Conservation (phyloP, 2,113 vertebrate genomes). For the Tylochromis polylepis region DNA sequence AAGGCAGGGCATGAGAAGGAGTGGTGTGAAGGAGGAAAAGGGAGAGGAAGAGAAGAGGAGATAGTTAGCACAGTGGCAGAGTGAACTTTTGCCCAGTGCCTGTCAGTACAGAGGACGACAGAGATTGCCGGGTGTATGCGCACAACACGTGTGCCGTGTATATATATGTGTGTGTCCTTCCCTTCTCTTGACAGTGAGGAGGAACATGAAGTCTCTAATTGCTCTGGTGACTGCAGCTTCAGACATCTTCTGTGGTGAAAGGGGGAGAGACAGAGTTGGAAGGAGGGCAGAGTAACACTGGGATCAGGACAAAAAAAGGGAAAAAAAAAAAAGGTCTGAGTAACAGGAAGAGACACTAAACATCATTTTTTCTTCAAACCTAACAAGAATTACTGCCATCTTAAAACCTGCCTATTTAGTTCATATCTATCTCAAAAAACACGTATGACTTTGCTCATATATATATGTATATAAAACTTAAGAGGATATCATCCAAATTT, state of each 20-base stretch:
- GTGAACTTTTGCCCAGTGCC: slow-evolving; percentile 64
- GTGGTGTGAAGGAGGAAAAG: background rate
- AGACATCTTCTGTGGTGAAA: slow-evolving; percentile 42
- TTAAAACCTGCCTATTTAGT: background rate
- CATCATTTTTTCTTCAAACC: background rate
- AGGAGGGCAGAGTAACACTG: background rate
- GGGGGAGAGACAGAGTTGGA: slow-evolving; percentile 11
- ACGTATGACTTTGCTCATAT: too few species aligned
- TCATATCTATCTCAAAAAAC: background rate
- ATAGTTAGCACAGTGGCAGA: slow-evolving; percentile 50
- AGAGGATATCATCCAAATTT: too few species aligned
- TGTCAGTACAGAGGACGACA: slow-evolving; percentile 38
- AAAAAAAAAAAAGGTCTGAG: background rate
- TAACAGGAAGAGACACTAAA: background rate
- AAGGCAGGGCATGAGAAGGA: slow-evolving; percentile 22
- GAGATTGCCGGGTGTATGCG: slow-evolving; percentile 4
- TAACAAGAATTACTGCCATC: background rate
- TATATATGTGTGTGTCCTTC: slow-evolving; percentile 12
- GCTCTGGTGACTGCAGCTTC: slow-evolving; percentile 57
- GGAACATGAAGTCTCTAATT: slow-evolving; percentile 66
- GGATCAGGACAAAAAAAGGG: slow-evolving; percentile 13
- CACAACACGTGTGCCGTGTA: background rate
- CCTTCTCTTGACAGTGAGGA: slow-evolving; percentile 55
- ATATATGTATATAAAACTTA: too few species aligned
- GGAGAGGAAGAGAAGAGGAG: background rate